phyloP scores from a whole-genome alignment of 2,113 vertebrate species.

The Dinomys branickii region DNA sequence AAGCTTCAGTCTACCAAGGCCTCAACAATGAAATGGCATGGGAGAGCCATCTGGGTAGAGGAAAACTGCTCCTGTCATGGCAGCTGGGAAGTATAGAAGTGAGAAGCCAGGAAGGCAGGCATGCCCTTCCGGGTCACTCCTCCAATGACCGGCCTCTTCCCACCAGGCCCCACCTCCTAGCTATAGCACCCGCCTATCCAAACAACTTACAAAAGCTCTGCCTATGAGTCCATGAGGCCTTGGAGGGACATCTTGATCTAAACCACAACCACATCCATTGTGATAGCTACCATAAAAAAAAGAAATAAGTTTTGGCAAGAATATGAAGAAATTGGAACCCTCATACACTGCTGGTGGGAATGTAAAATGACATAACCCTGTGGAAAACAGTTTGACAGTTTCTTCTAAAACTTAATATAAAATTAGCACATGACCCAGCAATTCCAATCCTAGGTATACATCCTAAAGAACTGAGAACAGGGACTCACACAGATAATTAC shows the following conservation, averaged over 20 bases:
- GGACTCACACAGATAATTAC: background rate
- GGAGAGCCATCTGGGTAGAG: background rate
- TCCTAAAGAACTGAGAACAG: background rate
- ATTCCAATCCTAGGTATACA: background rate
- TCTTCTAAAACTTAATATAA: background rate
- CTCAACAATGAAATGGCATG: background rate
- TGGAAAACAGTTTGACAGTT: background rate
- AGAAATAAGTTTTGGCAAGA: background rate
- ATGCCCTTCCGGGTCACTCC: background rate
- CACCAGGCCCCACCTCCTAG: background rate
- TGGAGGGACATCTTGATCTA: background rate
- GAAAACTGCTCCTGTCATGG: background rate
- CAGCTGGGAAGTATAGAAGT: background rate
- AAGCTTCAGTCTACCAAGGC: background rate
- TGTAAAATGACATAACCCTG: background rate
- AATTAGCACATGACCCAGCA: background rate
- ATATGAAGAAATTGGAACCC: background rate
- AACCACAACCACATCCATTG: background rate
- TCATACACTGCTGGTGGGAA: background rate
- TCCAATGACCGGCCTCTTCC: background rate
- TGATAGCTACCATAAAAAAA: background rate
- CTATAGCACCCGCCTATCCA: background rate
- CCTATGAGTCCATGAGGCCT: background rate
- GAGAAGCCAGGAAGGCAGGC: background rate
- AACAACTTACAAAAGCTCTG: background rate